Evolutionary conservation across 2,888 invertebrate genomes (phyloP).

Genomic region (Zhengitettix transpicula): DNA sequence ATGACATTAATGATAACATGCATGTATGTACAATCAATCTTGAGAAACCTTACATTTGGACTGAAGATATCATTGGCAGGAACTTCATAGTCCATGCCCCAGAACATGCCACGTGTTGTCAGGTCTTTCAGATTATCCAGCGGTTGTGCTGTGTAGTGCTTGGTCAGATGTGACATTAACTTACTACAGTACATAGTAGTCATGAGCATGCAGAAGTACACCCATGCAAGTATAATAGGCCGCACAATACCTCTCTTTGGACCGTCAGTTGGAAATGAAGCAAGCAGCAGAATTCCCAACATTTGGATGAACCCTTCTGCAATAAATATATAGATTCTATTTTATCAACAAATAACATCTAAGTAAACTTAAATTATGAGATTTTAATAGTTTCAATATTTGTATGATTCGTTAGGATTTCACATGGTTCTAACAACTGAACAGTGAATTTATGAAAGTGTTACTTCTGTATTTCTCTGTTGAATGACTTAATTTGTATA

Average conservation of each 20-base stretch:
- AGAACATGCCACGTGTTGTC: background rate
- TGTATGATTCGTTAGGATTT: too few relatives aligned
- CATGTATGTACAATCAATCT: background rate
- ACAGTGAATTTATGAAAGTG: too few relatives aligned
- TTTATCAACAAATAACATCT: too few relatives aligned
- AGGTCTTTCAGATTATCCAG: background rate
- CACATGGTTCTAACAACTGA: too few relatives aligned
- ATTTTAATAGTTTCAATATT: too few relatives aligned
- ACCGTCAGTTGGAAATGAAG: too few relatives aligned
- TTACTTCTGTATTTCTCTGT: too few relatives aligned
- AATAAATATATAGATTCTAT: too few relatives aligned
- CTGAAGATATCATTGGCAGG: background rate
- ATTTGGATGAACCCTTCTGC: background rate
- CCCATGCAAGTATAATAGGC: background rate
- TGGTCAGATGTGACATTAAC: background rate
- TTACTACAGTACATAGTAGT: background rate
- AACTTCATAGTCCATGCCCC: background rate
- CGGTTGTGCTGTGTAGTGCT: background rate
- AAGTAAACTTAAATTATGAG: too few relatives aligned
- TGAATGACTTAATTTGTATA: too few relatives aligned
- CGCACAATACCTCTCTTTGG: too few relatives aligned
- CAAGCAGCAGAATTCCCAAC: background rate
- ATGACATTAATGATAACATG: too few relatives aligned
- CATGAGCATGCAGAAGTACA: background rate
- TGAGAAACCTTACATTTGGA: background rate